Evolutionary conservation across 2,113 vertebrate genomes (phyloP), one percentile per base, ranked within the genome.

Genomic region (Sinocyclocheilus anshuiensis): DNA sequence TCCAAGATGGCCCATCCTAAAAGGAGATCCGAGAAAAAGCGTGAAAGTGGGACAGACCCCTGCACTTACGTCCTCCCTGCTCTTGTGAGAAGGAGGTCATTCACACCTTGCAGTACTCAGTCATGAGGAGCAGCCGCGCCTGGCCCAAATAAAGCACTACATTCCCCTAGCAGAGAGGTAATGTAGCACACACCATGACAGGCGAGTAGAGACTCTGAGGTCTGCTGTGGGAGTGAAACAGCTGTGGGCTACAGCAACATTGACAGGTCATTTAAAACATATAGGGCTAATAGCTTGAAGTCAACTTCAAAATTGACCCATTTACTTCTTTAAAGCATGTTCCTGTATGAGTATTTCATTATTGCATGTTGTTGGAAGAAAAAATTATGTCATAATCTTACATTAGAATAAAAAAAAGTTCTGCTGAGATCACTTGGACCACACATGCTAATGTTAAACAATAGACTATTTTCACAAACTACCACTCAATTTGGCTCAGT

Each of bases 71-170:
- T 77, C 74, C 80, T 87, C 22, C 36, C 63, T 26, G 26, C 26
- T 26, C 26, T 26, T 26, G 75, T 63, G 72, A 85, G 82, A 89
- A 89, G 80, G 80, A 87, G 88, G 88, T 87, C 88, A 86, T 82
- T 77, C 84, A 77, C 84, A 87, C 55, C 88, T 86, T 86, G 55
- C 61, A 75, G 86, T 83, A 69, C 75, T 84, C 67, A 65, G 57
- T 83, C 85, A 85, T 65, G 55, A 67, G n/a, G 39, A 22, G 50
- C 55, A 45, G 82, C 59, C 83, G 18, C 9, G 24, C 57, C 81
- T 84, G 65, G 77, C 77, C 83, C 26, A 76, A 63, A 79, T 67
- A 13, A 57, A 67, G 83, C 26, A 20, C 61, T 67, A 69, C 36
- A 81, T 77, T 61, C 36, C 84, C 83, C n/a, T 26, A 77, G 81